Evolutionary conservation across 2,113 vertebrate genomes (phyloP).

Genomic region (Rhinoptilus africanus): DNA sequence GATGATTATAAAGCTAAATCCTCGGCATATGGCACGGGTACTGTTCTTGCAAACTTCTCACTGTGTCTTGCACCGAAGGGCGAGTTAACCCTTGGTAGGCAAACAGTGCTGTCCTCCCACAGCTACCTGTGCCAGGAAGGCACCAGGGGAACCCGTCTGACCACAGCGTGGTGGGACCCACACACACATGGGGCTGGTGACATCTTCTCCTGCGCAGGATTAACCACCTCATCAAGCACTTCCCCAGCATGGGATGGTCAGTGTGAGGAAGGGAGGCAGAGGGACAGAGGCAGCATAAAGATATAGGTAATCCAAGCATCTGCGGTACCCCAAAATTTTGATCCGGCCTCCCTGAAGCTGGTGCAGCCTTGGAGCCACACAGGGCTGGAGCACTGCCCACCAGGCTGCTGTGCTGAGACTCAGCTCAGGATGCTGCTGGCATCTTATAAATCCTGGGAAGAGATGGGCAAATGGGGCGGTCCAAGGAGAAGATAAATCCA

Average conservation of each 20-base stretch:
- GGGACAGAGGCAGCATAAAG: background rate
- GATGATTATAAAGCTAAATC: conserved; percentile 65
- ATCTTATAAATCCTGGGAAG: background rate
- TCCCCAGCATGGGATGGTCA: background rate
- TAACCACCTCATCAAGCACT: rapidly evolving
- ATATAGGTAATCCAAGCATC: background rate
- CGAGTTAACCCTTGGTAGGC: background rate
- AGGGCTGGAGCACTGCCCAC: background rate
- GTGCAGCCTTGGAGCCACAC: background rate
- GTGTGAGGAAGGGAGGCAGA: background rate
- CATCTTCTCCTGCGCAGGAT: background rate
- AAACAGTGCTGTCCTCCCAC: rapidly evolving
- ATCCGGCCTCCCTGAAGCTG: background rate
- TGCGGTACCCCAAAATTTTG: background rate
- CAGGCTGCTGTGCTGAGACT: background rate
- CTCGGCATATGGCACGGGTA: conserved; percentile 7
- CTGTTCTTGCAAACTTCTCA: background rate
- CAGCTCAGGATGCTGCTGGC: background rate
- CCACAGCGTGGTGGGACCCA: background rate
- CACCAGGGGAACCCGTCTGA: rapidly evolving
- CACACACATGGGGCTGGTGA: rapidly evolving
- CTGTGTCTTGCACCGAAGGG: background rate
- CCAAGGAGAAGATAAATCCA: background rate
- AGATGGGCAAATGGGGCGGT: too few relatives aligned
- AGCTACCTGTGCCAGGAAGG: background rate